Percentiles rank a stretch among this genome's conserved stretches.
Evolutionary conservation across 64 coral and sea anemone genomes (phyloP).

Genomic region (Astreopora myriophthalma): DNA sequence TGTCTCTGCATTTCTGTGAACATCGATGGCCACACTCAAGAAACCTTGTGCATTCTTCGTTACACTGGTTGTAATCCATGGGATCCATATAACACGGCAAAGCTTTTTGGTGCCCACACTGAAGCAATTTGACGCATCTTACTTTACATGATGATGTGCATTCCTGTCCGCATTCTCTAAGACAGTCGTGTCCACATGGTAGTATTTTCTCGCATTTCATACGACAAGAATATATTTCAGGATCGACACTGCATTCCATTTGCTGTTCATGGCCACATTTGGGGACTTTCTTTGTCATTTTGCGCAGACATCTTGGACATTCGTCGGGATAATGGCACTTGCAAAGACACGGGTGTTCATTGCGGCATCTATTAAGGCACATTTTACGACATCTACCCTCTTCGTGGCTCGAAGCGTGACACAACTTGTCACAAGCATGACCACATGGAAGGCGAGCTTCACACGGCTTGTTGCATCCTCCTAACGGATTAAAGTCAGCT

Average conservation of each 20-base stretch:
- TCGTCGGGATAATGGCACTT: not conserved
- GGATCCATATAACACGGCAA: slow-evolving; percentile 50
- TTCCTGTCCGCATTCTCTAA: not conserved
- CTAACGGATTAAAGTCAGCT: slow-evolving; percentile 37
- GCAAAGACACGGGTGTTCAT: not conserved
- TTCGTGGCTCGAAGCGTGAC: slow-evolving; percentile 19
- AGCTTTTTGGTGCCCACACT: slow-evolving; percentile 25
- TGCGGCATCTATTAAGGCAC: not conserved
- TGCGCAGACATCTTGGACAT: not conserved
- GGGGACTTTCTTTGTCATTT: not conserved
- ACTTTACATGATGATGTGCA: slow-evolving; percentile 29
- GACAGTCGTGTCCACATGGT: slow-evolving; percentile 23
- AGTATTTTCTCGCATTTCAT: slow-evolving; percentile 29
- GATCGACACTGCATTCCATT: slow-evolving; percentile 4
- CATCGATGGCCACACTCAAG: slow-evolving; percentile 76
- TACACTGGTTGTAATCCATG: not conserved
- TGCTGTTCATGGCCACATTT: slow-evolving; percentile 48
- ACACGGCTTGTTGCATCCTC: slow-evolving; percentile 42
- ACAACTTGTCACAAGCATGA: not conserved
- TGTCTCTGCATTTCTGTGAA: not conserved
- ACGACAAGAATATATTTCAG: not conserved
- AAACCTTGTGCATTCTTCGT: not conserved
- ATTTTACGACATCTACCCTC: not conserved
- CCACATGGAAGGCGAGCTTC: slow-evolving; percentile 29
- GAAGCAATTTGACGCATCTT: not conserved